Evolutionary conservation across 2,888 invertebrate species (phyloP).

Genomic region (Thyatira batis): DNA sequence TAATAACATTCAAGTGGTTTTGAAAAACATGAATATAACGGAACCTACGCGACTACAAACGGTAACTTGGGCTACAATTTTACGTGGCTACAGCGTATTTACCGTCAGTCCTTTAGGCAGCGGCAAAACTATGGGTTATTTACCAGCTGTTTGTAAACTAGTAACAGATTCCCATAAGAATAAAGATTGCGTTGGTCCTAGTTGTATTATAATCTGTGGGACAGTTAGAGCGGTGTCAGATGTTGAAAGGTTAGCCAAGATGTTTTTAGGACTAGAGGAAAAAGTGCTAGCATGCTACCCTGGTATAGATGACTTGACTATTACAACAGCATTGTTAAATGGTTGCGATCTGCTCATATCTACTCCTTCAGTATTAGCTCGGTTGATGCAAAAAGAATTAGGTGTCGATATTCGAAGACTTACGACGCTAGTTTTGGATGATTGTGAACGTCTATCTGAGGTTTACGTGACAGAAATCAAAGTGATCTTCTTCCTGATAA

Average conservation of each 20-base stretch:
- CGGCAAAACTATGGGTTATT: conserved; percentile 88
- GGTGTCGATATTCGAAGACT: conserved; percentile 83
- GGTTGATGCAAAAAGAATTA: conserved; percentile 63
- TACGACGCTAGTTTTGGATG: conserved; percentile 86
- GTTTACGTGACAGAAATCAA: conserved; percentile 76
- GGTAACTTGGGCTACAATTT: conserved; percentile 86
- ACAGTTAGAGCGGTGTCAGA: conserved; percentile 80
- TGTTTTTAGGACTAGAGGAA: conserved; percentile 59
- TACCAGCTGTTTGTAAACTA: conserved; percentile 85
- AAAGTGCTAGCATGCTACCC: conserved; percentile 66
- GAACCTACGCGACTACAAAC: conserved; percentile 83
- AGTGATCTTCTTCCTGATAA: conserved; percentile 64
- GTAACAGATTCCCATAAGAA: conserved; percentile 67
- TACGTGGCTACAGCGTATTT: conserved; percentile 84
- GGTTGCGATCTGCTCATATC: conserved; percentile 88
- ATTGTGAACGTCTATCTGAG: conserved; percentile 84
- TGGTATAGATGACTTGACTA: conserved; percentile 59
- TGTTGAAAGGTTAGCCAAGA: conserved; percentile 62
- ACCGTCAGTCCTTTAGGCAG: conserved; percentile 82
- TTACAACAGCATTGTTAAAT: conserved; percentile 78
- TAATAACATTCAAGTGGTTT: conserved; percentile 44
- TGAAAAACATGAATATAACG: conserved; percentile 57
- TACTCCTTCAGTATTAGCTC: conserved; percentile 83
- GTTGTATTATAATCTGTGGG: conserved; percentile 85
- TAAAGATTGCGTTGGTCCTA: conserved; percentile 80